Evolutionary conservation across 2,888 invertebrate genomes (phyloP), one percentile per base, ranked within the genome.

Genomic region (Sphaerophoria taeniata): DNA sequence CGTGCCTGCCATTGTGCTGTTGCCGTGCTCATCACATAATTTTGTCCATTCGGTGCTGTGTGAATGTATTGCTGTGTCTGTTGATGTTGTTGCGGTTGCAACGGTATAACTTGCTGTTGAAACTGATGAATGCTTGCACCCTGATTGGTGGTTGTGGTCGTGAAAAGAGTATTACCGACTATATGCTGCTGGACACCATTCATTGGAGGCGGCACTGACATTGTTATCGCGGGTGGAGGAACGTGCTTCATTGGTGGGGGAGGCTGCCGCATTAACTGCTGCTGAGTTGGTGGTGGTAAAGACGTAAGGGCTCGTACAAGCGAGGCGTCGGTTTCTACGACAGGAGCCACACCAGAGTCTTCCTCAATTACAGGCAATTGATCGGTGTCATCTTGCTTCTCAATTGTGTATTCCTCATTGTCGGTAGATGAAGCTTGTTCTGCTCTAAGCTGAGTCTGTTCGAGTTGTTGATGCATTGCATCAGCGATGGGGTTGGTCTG

Each of bases 131-230:
- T 65, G 36, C 16, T 81, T 0, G 69, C 76, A 5, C 73, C 73
- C 6, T 76, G 85, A 69, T 76, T 76, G 7, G 81, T 77, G 24
- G 85, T 81, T 45, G 84, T 84, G n/a, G 84, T 84, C 2, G 84
- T 84, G 16, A 81, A 85, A 5, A 85, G 75, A 39, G 85, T 85
- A 31, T 85, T 85, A n/a, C 85, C 85, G 12, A 85, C 85, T 24
- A 85, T 81, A 16, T 85, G 85, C 36, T 85, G 85, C 31, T 85
- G 85, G 6, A 85, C 85, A n/a, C 85, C 85, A 55, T 81, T 85
- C 45, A 85, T 81, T 0, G 85, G 85, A 9, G 85, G 85, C 12
- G 85, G 85, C 11, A 85, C 85, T 9, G 85, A 85, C 85, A 85
- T 85, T 5, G 85, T 85, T 31, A 85, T 85, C 47, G 85, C 81